A percentile compares a stretch with the other conserved stretches of the same genome.
Evolutionary conservation across 1,140 invertebrate genomes (phyloP).

Genomic region (Panagrolaimus sp.): DNA sequence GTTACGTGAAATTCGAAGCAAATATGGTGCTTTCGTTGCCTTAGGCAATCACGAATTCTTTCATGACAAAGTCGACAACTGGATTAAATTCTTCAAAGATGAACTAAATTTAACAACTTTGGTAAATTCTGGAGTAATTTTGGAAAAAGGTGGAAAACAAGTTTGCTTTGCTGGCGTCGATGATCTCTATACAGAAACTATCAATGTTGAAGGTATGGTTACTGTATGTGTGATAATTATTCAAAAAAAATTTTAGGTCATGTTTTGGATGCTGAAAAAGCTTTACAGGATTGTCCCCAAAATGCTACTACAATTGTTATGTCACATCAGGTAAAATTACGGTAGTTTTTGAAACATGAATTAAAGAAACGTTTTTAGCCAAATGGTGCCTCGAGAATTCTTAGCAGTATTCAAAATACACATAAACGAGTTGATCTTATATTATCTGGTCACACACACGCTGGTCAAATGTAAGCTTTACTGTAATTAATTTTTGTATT

Average conservation of each 20-base stretch:
- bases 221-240: neutral
- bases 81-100: slow-evolving; percentile 38
- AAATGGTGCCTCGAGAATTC: slow-evolving; percentile 37
- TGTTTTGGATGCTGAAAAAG: slow-evolving; percentile 35
- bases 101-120: slow-evolving; percentile 35
- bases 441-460: slow-evolving; percentile 36
- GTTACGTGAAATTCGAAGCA: slow-evolving; percentile 31
- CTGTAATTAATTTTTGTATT: slow-evolving; percentile 13
- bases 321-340: too few relatives aligned
- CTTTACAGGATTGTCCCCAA: slow-evolving; percentile 29
- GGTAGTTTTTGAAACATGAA: too few relatives aligned
- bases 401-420: slow-evolving; percentile 21
- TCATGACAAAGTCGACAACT: slow-evolving; percentile 39
- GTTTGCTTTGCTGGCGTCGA: slow-evolving; percentile 44
- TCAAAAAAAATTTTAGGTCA: slow-evolving; percentile 29
- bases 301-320: slow-evolving; percentile 31
- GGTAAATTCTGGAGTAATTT: slow-evolving; percentile 23
- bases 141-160: slow-evolving; percentile 8
- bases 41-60: slow-evolving; percentile 37
- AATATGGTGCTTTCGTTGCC: slow-evolving; percentile 36
- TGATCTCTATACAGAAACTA: slow-evolving; percentile 31
- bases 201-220: slow-evolving; percentile 29
- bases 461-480: slow-evolving; percentile 34
- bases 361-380: slow-evolving; percentile 5
- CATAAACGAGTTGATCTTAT: slow-evolving; percentile 30